phyloP scores from a whole-genome alignment of 2,888 invertebrate genomes.

The Taenaris catops region DNA sequence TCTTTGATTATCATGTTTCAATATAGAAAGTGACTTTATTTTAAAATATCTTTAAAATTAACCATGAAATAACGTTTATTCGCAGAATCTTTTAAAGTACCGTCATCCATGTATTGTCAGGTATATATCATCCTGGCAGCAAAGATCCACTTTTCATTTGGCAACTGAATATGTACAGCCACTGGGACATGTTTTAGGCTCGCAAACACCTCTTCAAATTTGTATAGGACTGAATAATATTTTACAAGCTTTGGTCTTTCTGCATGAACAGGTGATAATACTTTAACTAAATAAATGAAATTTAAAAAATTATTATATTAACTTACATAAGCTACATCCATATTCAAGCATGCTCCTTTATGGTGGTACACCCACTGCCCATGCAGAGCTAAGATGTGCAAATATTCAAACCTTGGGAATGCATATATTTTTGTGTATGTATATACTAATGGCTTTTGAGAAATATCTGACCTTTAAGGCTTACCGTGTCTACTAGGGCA shows the following conservation, averaged over 20 bases:
- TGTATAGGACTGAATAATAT: conserved; percentile 92
- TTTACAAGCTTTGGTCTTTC: conserved; percentile 88
- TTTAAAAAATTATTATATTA: no score
- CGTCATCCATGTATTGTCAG: conserved; percentile 93
- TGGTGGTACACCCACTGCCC: no score
- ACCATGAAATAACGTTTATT: conserved; percentile 24
- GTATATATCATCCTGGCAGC: conserved; percentile 90
- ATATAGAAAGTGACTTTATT: background rate
- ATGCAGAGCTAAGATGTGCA: no score
- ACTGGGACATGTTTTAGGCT: conserved; percentile 81
- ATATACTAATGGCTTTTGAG: no score
- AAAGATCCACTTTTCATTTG: conserved; percentile 86
- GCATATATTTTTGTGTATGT: no score
- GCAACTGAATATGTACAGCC: conserved; percentile 92
- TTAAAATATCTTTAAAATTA: background rate
- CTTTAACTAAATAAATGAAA: no score
- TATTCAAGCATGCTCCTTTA: no score
- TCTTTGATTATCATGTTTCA: no score
- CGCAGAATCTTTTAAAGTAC: conserved; percentile 90
- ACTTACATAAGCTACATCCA: no score
- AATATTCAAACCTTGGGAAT: no score
- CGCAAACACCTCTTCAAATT: conserved; percentile 88
- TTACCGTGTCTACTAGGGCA: no score
- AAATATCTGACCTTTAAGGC: no score
- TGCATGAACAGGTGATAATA: conserved; percentile 89